Base-by-base conservation (phyloP, 2,797 vertebrate genomes). In the Gallinago solitaria region DNA sequence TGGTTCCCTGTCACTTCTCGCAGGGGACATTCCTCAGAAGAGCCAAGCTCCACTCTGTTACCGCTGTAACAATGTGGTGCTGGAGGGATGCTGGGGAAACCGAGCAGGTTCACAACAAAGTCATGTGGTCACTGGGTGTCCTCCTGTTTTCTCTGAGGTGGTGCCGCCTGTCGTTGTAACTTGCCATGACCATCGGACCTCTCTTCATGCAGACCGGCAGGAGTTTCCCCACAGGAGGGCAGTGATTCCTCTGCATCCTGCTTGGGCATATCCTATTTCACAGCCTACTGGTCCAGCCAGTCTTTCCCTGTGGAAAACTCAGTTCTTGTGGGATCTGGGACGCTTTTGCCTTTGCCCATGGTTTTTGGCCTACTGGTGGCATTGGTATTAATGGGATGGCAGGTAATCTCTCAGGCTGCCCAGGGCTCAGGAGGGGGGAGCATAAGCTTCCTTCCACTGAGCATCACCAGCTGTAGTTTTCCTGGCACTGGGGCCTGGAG, bases 1-100 rank as follows among this genome's bases (percentile, higher is more conserved):
- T 16, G 0, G 0, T 30, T 27, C 17, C 9, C 17, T 0, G 0
- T n/a, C 54, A 57, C 64, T 30, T 47, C 63, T 68, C 39, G 12
- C 39, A 41, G 37, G 60, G 20, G 11, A 64, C 1, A 5, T 43
- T 30, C 16, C 68, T 73, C 30, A 30, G 54, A 73, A 83, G 75
- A 83, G 15, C 14, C 78, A 91, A 24, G n/a, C 17, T 79, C 61
- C 4, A 1, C 18, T 48, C 27, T 2, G 1, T 45, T 61, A 8
- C 35, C 33, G 16, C 11, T 37, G 37, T 32, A 54, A 54, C 0
- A 0, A 6, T 2, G 3, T 1, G 1, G 51, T 27, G 45, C 65
- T 57, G 43, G 25, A 61, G 17, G 47, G 41, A 10, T 28, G 17
- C 37, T 70, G 71, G 11, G 16, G n/a, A 76, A 77, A 61, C 43